Evolutionary conservation across 2,888 invertebrate genomes (phyloP).

Genomic region (Drosophila barbarae): DNA sequence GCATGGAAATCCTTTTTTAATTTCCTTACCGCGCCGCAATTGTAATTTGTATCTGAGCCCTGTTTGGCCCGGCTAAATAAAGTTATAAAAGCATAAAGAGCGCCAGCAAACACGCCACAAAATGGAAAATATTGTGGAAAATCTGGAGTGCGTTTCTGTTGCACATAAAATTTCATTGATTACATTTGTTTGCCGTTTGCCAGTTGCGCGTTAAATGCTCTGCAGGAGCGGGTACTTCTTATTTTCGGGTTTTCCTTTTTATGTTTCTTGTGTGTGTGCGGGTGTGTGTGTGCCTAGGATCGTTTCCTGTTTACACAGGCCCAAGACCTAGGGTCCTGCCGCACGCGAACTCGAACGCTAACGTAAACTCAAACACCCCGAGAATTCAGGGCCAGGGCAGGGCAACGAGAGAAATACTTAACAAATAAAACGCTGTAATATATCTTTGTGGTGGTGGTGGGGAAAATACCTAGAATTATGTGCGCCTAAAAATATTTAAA

Average conservation of each 20-base stretch:
- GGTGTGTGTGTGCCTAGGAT: constrained; percentile 58
- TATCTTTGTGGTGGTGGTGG: constrained; percentile 33
- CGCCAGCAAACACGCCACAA: constrained; percentile 58
- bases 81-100: constrained; percentile 69
- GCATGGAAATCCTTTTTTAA: constrained; percentile 64
- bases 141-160: constrained; percentile 66
- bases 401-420: constrained; percentile 35
- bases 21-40: constrained; percentile 64
- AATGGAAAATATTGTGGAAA: constrained; percentile 34
- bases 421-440: constrained; percentile 45
- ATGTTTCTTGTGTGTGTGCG: constrained; percentile 8
- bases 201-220: constrained; percentile 63
- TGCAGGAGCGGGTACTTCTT: constrained; percentile 3
- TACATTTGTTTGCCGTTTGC: constrained; percentile 69
- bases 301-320: constrained; percentile 70
- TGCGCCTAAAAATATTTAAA: constrained; percentile 70
- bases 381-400: constrained; percentile 35
- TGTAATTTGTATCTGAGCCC: constrained; percentile 66
- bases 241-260: constrained; percentile 11
- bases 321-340: constrained; percentile 60
- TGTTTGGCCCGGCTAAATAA: constrained; percentile 68
- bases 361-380: constrained; percentile 18
- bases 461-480: constrained; percentile 58
- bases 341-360: constrained; percentile 64
- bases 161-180: constrained; percentile 75